Evolutionary conservation across 2,888 invertebrate genomes (phyloP).

Genomic region (Drosophila fungiperda): DNA sequence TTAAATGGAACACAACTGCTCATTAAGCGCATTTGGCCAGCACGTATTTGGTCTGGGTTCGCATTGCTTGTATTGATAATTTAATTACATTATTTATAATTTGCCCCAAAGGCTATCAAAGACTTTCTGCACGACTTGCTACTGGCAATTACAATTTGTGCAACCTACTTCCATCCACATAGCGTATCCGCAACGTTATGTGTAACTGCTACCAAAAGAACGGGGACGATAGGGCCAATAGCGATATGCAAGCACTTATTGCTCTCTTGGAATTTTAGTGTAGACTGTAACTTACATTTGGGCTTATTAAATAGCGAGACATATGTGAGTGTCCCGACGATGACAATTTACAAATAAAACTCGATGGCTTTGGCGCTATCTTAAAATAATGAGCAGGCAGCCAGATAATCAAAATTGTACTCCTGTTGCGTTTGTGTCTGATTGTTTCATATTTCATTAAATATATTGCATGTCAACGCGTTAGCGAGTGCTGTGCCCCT

Average conservation of each 20-base stretch:
- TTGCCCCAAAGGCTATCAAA: conserved; percentile 41
- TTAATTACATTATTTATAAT: conserved; percentile 74
- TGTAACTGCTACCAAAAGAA: conserved; percentile 41
- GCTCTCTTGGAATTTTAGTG: conserved; percentile 41
- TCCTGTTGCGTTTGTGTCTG: conserved; percentile 29
- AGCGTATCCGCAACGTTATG: conserved; percentile 66
- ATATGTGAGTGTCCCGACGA: conserved; percentile 48
- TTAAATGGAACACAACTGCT: conserved; percentile 65
- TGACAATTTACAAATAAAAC: conserved; percentile 39
- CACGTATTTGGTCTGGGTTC: conserved; percentile 15
- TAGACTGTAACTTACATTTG: conserved; percentile 55
- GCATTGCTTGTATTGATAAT: conserved; percentile 54
- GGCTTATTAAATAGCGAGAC: conserved; percentile 66
- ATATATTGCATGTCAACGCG: conserved; percentile 66
- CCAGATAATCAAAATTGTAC: background rate
- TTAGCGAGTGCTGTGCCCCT: conserved; percentile 30
- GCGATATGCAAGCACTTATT: conserved; percentile 17
- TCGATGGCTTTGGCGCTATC: conserved; percentile 11
- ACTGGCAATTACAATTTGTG: conserved; percentile 55
- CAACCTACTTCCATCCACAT: conserved; percentile 32
- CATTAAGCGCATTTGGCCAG: conserved; percentile 37
- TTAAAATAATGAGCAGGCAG: conserved; percentile 38
- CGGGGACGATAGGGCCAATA: conserved; percentile 8
- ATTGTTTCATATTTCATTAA: conserved; percentile 78
- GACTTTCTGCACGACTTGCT: conserved; percentile 45